Percentiles rank a stretch among this genome's conserved stretches.
Evolutionary conservation across 2,888 invertebrate genomes (phyloP).

Genomic region (Sclerodermus sp.): DNA sequence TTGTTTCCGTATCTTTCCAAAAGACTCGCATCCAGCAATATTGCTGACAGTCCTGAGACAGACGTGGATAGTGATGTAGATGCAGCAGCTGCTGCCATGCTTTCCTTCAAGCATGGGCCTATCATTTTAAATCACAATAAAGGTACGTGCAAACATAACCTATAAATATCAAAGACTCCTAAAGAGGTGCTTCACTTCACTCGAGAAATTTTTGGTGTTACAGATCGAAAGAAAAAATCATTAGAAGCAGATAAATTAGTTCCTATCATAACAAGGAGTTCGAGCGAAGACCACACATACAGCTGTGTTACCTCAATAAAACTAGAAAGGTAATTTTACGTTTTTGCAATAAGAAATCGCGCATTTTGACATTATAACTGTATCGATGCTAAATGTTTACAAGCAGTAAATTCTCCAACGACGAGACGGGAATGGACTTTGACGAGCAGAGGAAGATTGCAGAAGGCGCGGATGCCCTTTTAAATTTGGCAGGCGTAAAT

Average conservation of each 20-base stretch:
- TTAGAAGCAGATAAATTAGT: slow-evolving; percentile 50
- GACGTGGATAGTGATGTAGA: slow-evolving; percentile 69
- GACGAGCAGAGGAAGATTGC: slow-evolving; percentile 73
- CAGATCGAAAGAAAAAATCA: slow-evolving; percentile 51
- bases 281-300: slow-evolving; percentile 93
- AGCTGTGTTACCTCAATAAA: slow-evolving; percentile 60
- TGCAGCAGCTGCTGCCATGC: slow-evolving; percentile 81
- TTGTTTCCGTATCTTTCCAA: slow-evolving; percentile 84
- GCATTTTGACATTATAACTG: too few relatives aligned
- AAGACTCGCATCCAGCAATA: slow-evolving; percentile 61
- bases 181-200: background rate
- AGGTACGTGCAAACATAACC: slow-evolving; percentile 32
- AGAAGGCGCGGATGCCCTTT: slow-evolving; percentile 77
- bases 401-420: slow-evolving; percentile 35
- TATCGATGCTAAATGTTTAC: too few relatives aligned
- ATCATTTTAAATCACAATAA: slow-evolving; percentile 62
- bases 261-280: slow-evolving; percentile 80
- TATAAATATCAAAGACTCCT: background rate
- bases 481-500: slow-evolving; percentile 72
- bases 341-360: background rate
- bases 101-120: slow-evolving; percentile 84
- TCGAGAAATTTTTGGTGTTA: slow-evolving; percentile 5
- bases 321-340: slow-evolving; percentile 42
- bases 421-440: slow-evolving; percentile 59
- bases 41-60: slow-evolving; percentile 55